These are phyloP conservation scores for Donacobius atricapilla DNA, from an alignment of 2,113 vertebrate genomes.

Conservation along the genomic window DNA sequence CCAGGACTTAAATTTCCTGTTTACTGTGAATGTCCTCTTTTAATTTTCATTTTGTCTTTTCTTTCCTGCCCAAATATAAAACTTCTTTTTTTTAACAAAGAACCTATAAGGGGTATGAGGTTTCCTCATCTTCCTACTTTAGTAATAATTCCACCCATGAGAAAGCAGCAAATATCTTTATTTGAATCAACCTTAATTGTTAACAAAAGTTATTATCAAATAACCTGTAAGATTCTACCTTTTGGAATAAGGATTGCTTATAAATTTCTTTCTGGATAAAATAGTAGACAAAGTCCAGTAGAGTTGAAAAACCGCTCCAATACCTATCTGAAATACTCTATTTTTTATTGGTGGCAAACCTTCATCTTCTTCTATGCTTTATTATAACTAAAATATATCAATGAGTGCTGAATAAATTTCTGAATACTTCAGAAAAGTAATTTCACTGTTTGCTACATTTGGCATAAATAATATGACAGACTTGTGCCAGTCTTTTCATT, in stretches of 20 bases:
- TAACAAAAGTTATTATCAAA: too few species aligned
- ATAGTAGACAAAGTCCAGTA: neutral
- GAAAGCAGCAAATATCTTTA: too few species aligned
- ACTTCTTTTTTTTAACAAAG: rapidly evolving
- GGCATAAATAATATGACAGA: neutral
- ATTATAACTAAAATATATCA: neutral
- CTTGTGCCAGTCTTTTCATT: neutral
- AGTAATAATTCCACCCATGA: neutral
- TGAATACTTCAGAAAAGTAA: rapidly evolving
- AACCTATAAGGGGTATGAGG: neutral
- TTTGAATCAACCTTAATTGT: too few species aligned
- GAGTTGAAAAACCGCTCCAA: neutral
- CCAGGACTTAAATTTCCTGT: neutral
- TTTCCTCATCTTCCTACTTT: neutral
- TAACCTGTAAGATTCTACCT: neutral
- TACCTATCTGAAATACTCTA: neutral
- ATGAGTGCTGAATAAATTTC: neutral
- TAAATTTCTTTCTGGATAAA: neutral
- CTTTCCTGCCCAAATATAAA: neutral
- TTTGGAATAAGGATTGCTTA: neutral
- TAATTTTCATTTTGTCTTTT: neutral
- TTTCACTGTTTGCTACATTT: neutral
- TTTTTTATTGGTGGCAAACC: neutral
- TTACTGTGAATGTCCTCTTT: rapidly evolving
- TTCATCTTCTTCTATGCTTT: neutral